Evolutionary conservation across 1,140 invertebrate genomes (phyloP).

Genomic region (Pseudomyrmex pallidus): DNA sequence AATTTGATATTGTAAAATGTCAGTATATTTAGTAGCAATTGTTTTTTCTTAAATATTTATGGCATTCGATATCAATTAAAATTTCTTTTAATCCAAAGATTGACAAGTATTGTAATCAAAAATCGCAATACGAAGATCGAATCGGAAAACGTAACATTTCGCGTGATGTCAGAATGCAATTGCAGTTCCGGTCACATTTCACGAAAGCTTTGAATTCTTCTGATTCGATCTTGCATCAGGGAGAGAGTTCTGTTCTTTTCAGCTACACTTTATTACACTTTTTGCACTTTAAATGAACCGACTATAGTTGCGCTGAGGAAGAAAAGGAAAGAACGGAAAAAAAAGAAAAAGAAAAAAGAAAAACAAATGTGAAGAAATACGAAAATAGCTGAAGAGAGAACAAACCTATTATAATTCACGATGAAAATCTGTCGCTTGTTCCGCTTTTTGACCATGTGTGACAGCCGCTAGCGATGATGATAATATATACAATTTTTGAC

Average conservation of each 20-base stretch:
- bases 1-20: not conserved
- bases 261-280: constrained; percentile 46
- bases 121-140: constrained; percentile 25
- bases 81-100: not conserved
- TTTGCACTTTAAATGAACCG: constrained; percentile 35
- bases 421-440: constrained; percentile 52
- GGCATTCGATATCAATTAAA: not conserved
- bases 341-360: too few relatives aligned
- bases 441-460: constrained; percentile 3
- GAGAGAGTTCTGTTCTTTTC: constrained; percentile 19
- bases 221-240: constrained; percentile 1
- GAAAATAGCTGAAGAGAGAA: constrained; percentile 42
- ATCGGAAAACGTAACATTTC: constrained; percentile 29
- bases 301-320: constrained; percentile 7
- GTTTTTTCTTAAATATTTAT: not conserved
- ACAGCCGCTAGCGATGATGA: constrained; percentile 32
- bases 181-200: constrained; percentile 43
- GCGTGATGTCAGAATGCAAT: constrained; percentile 45
- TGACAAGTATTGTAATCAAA: not conserved
- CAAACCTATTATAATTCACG: constrained; percentile 44
- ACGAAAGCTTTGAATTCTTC: constrained; percentile 35
- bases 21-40: too few relatives aligned
- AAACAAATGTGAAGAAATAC: constrained; percentile 23
- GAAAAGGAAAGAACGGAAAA: not conserved
- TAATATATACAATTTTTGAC: constrained; percentile 32